These are phyloP conservation scores for Nycticryphes semicollaris DNA, from an alignment of 2,113 vertebrate species.

Conservation along the genomic window DNA sequence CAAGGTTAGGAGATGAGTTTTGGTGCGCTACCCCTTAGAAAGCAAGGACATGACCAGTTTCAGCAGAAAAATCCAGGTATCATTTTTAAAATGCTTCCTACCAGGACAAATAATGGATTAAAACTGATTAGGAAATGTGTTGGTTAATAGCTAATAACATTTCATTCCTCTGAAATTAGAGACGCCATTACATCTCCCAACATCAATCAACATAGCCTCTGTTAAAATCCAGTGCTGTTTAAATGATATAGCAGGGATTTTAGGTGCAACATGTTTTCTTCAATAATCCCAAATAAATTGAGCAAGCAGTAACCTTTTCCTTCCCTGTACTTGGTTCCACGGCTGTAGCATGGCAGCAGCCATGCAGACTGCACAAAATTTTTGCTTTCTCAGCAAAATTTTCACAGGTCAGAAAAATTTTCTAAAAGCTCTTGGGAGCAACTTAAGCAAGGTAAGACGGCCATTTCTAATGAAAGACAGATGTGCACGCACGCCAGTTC, in stretches of 20 bases:
- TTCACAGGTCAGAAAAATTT: not conserved
- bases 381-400: not conserved
- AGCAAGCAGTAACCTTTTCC: not conserved
- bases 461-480: not conserved
- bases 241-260: not conserved
- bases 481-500: not conserved
- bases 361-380: not conserved
- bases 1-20: not conserved
- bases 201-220: not conserved
- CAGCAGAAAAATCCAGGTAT: not conserved
- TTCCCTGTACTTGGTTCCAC: not conserved
- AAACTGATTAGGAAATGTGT: not conserved
- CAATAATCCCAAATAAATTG: not conserved
- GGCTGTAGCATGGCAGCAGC: not conserved
- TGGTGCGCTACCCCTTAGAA: not conserved
- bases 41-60: not conserved
- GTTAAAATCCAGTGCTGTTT: not conserved
- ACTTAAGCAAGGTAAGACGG: not conserved
- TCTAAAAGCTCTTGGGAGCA: not conserved
- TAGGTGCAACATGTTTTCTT: not conserved
- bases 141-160: not conserved
- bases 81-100: not conserved
- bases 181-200: not conserved
- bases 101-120: not conserved
- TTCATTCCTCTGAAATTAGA: not conserved